Base-by-base conservation (phyloP, 53 echinoderm and acorn worm genomes). In the Echinarachnius parma region DNA sequence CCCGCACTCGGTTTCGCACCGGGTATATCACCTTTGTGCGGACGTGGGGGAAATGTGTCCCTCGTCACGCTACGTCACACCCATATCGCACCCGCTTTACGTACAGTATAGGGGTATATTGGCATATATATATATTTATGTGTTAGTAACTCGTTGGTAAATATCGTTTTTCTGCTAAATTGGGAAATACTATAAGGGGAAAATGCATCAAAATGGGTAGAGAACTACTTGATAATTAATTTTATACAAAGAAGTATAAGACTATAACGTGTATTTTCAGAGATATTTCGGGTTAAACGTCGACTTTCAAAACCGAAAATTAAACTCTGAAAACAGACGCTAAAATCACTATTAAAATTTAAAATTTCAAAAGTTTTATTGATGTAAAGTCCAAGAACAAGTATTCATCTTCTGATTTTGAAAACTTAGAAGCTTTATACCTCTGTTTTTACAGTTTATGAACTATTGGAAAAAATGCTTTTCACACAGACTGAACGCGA, bases 101-200 rank as follows among this genome's bases (percentile, higher is more conserved):
- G 69, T 69, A 21, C 34, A 50, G 23, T 34, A 31, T 23, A 4
- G 0, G 53, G 32, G 19, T 52, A 69, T 69, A 2, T 50, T 69
- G 69, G 66, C 66, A 46, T 28, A 24, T 5, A 27, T 46, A 46
- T 28, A 50, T 30, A 33, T 50, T 33, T 20, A 69, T 69, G 69
- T 69, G 69, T 69, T 69, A 50, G 69, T 69, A 69, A 49, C 50
- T 32, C 33, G 34, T 69, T 69, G 69, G 69, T 50, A 52, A 52
- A 52, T 50, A 69, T 69, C 47, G 35, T 52, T 52, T 69, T 69
- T 69, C 69, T 69, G 33, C 37, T 21, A 33, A 21, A 2, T 9
- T 69, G 21, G 53, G 4, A 4, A 52, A 3, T n/a, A 16, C 4
- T 19, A 10, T 22, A 9, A 19, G 18, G 7, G 21, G 5, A 13